Evolutionary conservation across 1,140 invertebrate species (phyloP).

Genomic region (Metaphire vulgaris): DNA sequence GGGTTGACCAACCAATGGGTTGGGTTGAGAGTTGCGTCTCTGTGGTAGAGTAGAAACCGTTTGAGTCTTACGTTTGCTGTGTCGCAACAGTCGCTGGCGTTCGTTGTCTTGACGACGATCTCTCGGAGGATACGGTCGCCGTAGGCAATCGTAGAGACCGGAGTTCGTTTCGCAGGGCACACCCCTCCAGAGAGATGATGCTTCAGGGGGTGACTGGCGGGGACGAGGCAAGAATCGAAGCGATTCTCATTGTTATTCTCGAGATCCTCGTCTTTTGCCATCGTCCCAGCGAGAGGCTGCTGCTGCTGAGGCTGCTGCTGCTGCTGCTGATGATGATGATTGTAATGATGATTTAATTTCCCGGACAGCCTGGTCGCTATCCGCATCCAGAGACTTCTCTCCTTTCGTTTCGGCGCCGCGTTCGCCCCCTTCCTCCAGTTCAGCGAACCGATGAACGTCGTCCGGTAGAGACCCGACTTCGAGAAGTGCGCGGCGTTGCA

Average conservation of each 20-base stretch:
- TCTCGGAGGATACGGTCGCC: background rate
- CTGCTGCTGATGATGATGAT: background rate
- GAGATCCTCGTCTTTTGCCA: background rate
- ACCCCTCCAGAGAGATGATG: background rate
- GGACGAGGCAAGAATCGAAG: background rate
- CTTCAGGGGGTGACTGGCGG: constrained; percentile 4
- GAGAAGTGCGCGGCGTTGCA: too few relatives aligned
- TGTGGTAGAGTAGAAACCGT: too few relatives aligned
- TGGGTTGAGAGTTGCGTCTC: too few relatives aligned
- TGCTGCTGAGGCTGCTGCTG: background rate
- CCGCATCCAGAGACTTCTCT: background rate
- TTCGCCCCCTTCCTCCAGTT: too few relatives aligned
- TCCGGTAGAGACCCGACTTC: too few relatives aligned
- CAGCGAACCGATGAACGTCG: too few relatives aligned
- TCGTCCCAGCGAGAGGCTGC: background rate
- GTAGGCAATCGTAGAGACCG: constrained; percentile 24
- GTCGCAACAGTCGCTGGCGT: too few relatives aligned
- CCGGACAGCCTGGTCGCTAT: background rate
- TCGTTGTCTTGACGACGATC: too few relatives aligned
- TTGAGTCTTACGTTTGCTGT: too few relatives aligned
- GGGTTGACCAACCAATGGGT: too few relatives aligned
- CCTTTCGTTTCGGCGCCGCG: background rate
- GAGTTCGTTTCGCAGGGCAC: background rate
- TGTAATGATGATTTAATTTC: background rate
- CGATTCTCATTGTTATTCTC: background rate